Evolutionary conservation across 2,113 vertebrate genomes (phyloP).

Genomic region (Athene cunicularia): DNA sequence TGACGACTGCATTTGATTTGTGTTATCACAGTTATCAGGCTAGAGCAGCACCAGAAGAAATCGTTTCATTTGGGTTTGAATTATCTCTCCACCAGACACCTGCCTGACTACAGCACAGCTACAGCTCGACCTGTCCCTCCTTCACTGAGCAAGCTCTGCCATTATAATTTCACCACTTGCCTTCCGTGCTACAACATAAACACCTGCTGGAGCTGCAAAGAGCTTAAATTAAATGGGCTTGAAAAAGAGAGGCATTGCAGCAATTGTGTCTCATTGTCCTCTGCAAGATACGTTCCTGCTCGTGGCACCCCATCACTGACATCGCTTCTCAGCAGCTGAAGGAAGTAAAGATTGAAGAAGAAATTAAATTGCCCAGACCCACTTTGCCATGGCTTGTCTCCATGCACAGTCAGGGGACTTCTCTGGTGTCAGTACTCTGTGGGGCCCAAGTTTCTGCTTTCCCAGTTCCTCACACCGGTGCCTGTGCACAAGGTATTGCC

Average conservation of each 20-base stretch:
- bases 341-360: not conserved
- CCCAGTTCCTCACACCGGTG: not conserved
- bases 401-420: rapidly evolving
- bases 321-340: not conserved
- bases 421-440: no score
- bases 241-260: not conserved
- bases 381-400: not conserved
- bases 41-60: not conserved
- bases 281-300: not conserved
- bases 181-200: not conserved
- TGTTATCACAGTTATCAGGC: not conserved
- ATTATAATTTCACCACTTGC: rapidly evolving
- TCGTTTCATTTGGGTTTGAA: not conserved
- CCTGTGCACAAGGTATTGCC: not conserved
- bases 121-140: not conserved
- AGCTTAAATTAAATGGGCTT: not conserved
- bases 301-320: not conserved
- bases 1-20: not conserved
- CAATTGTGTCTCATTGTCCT: not conserved
- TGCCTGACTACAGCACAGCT: not conserved
- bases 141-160: not conserved
- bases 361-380: not conserved
- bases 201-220: not conserved
- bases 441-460: not conserved
- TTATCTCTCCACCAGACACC: not conserved